Base-by-base conservation (phyloP, 2,888 invertebrate genomes). In the Elegia similella region DNA sequence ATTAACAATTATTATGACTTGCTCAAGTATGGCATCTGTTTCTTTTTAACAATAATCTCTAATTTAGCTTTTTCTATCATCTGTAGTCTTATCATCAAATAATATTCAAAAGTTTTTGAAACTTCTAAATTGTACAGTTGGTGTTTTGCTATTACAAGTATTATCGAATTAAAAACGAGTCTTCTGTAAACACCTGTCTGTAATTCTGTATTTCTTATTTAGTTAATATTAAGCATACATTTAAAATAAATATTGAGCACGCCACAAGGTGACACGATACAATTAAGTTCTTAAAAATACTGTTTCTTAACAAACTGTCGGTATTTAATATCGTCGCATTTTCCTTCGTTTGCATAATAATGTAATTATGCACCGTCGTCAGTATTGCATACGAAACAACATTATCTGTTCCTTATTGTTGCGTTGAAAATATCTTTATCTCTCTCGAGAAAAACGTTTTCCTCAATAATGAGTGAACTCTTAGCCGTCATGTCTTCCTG, bases 401-500 rank as follows among this genome's bases (percentile, higher is more conserved):
- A 3, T 23, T 23, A 23, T 23, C 23, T 23, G 23, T 23, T 23
- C 23, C 23, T 23, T 5, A 23, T 5, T 23, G 23, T 23, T 23
- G 23, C 23, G 5, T 23, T 34, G 32, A 6, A 42, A 44, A 54
- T n/a, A 13, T 29, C 7, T 10, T 48, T 29, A 29, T 44, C 16
- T 15, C 17, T 30, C 6, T n/a, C 7, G 16, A 30, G 7, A 6
- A 16, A 34, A 55, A 55, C 46, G 34, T 34, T 46, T 52, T 55
- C 34, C 55, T 32, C 16, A 17, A 34, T 38, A 34, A 34, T 44
- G 16, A 12, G 10, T n/a, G 1, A 17, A 32, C 42, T 30, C n/a
- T 43, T 42, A n/a, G 6, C 30, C 30, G 15, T 15, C 12, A 43
- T 55, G 16, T 64, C 64, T 65, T 67, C 62, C 61, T 61, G 58